Conservation (phyloP, 2,113 vertebrate species). For the Tetrax tetrax region DNA sequence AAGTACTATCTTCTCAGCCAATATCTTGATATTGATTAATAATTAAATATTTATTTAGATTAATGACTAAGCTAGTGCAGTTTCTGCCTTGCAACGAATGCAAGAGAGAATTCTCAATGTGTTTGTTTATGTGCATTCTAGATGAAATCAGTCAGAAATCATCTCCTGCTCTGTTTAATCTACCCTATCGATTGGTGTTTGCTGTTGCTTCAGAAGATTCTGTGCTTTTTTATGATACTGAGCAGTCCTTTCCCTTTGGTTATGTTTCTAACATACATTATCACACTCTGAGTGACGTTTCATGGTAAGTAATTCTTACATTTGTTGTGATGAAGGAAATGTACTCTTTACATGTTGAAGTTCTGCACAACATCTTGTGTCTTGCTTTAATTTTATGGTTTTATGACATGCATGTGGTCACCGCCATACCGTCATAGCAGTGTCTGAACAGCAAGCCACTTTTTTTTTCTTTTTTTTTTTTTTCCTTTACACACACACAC, state of each 20-base stretch:
- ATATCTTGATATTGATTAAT: neutral
- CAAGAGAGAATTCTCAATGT: neutral
- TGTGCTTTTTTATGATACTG: constrained; percentile 91
- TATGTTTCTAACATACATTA: constrained; percentile 96
- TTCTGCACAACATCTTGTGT: neutral
- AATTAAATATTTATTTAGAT: neutral
- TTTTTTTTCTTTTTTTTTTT: neutral
- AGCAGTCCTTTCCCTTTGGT: constrained; percentile 91
- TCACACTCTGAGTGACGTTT: constrained; percentile 95
- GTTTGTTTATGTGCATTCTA: constrained; percentile 35
- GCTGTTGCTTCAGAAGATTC: constrained; percentile 97
- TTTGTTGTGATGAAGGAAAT: neutral
- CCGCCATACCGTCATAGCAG: neutral
- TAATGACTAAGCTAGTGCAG: neutral
- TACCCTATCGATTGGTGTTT: constrained; percentile 94
- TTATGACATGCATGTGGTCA: neutral
- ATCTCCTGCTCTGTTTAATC: constrained; percentile 71
- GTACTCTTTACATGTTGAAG: neutral
- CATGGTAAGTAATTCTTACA: constrained; percentile 80
- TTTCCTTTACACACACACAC: too few species aligned
- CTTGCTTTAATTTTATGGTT: neutral
- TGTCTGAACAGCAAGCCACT: neutral
- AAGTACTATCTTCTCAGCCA: neutral
- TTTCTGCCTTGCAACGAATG: neutral
- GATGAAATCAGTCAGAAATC: constrained; percentile 68